Percentiles rank a stretch among this genome's conserved stretches.
Conservation (phyloP, 64 coral and sea anemone species). For the Cladopsammia gracilis region DNA sequence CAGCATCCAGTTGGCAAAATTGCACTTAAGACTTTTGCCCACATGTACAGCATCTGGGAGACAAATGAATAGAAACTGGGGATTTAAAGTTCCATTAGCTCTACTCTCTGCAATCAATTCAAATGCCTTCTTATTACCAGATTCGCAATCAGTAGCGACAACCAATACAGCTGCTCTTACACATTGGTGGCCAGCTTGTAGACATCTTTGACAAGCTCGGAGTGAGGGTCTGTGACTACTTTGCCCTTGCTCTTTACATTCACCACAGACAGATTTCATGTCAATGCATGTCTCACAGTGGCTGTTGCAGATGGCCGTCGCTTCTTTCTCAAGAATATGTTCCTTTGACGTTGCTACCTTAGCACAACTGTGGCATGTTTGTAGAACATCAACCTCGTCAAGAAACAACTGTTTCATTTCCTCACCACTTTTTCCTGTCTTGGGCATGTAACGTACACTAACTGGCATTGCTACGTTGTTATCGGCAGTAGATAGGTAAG, state of each 20-base stretch:
- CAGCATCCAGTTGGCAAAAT: constrained; percentile 61
- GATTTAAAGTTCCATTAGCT: constrained; percentile 27
- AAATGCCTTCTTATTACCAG: constrained; percentile 79
- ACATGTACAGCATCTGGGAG: constrained; percentile 43
- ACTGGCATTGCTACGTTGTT: constrained; percentile 68
- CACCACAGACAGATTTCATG: not conserved
- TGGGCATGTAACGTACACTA: constrained; percentile 55
- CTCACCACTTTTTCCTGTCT: constrained; percentile 72
- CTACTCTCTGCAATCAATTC: constrained; percentile 54
- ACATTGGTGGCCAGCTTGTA: constrained; percentile 38
- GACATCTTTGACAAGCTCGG: constrained; percentile 25
- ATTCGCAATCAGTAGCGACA: constrained; percentile 65
- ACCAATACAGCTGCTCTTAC: constrained; percentile 52
- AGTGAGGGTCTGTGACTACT: constrained; percentile 1
- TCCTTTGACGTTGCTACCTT: not conserved
- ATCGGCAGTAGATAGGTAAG: constrained; percentile 66
- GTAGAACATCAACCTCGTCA: constrained; percentile 52
- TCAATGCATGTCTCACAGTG: not conserved
- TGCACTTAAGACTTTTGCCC: constrained; percentile 60
- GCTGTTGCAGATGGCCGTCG: constrained; percentile 6
- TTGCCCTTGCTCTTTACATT: constrained; percentile 47
- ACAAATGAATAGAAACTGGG: constrained; percentile 43
- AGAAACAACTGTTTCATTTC: constrained; percentile 72
- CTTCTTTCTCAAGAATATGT: constrained; percentile 7
- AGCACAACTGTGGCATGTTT: constrained; percentile 52